Evolutionary conservation across 2,888 invertebrate genomes (phyloP).

Genomic region (Drosophila bunnanda): DNA sequence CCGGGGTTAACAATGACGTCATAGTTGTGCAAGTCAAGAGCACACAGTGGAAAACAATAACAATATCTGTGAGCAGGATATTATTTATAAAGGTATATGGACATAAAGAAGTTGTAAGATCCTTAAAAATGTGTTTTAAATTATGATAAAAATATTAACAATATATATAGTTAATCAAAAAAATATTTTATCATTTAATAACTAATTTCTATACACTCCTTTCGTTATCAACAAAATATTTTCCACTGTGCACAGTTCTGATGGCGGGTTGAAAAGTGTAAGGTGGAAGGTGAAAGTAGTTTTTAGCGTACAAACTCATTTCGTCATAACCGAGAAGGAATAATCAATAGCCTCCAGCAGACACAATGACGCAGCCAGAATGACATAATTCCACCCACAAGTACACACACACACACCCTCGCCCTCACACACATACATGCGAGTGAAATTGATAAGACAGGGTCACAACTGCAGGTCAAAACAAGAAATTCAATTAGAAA

Average conservation of each 20-base stretch:
- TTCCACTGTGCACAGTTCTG: not conserved
- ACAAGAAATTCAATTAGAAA: slow-evolving; percentile 70
- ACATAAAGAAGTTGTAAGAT: not conserved
- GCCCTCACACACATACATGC: slow-evolving; percentile 5
- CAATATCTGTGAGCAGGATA: not conserved
- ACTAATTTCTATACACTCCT: too few relatives aligned
- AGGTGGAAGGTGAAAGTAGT: slow-evolving; percentile 48
- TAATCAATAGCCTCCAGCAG: slow-evolving; percentile 73
- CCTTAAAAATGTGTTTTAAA: not conserved
- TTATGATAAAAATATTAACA: not conserved
- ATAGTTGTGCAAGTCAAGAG: slow-evolving; percentile 58
- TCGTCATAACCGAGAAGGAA: slow-evolving; percentile 73
- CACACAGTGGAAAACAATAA: slow-evolving; percentile 1
- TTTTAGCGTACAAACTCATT: slow-evolving; percentile 63
- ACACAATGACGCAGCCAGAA: slow-evolving; percentile 78
- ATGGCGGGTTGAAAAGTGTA: not conserved
- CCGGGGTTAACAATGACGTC: slow-evolving; percentile 75
- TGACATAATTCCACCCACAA: slow-evolving; percentile 67
- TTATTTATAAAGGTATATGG: not conserved
- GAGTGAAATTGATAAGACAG: slow-evolving; percentile 38
- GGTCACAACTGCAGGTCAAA: slow-evolving; percentile 52
- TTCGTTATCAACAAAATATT: not conserved
- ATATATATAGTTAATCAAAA: not conserved
- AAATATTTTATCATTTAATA: not conserved
- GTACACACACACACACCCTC: not conserved